phyloP scores from a whole-genome alignment of 2,797 vertebrate species.

The Myotis daubentonii region DNA sequence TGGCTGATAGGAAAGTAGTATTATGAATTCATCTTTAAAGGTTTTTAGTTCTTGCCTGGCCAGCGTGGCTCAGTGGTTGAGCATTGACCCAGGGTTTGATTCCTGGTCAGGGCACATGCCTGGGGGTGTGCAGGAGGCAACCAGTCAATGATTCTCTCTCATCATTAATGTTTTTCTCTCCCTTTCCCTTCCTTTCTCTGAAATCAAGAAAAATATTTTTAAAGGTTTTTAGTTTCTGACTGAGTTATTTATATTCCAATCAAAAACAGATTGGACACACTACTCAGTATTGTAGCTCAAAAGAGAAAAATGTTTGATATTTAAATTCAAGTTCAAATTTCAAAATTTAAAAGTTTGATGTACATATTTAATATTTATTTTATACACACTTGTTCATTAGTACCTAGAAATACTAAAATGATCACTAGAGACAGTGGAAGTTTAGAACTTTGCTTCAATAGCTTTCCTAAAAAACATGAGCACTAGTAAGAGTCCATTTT shows the following conservation, averaged over 20 bases:
- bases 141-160: too few relatives aligned
- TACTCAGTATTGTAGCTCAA: background rate
- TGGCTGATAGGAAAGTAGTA: conserved; percentile 17
- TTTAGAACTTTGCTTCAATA: conserved; percentile 31
- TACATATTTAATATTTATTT: conserved; percentile 48
- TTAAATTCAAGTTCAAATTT: conserved; percentile 10
- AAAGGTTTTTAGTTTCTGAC: background rate
- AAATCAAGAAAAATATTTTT: too few relatives aligned
- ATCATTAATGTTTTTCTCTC: too few relatives aligned
- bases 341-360: conserved; percentile 16
- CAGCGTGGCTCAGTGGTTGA: too few relatives aligned
- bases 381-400: conserved; percentile 37
- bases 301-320: conserved; percentile 53
- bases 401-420: conserved; percentile 47
- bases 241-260: conserved; percentile 69
- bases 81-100: too few relatives aligned
- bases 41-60: conserved; percentile 39
- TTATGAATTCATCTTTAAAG: conserved; percentile 68
- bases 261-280: conserved; percentile 27
- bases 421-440: background rate
- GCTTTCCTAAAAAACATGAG: conserved; percentile 32
- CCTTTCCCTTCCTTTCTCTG: too few relatives aligned
- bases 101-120: too few relatives aligned
- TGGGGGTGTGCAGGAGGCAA: too few relatives aligned
- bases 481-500: background rate